Conservation (phyloP, 2,797 vertebrate genomes). For the Smutsia temminckii region DNA sequence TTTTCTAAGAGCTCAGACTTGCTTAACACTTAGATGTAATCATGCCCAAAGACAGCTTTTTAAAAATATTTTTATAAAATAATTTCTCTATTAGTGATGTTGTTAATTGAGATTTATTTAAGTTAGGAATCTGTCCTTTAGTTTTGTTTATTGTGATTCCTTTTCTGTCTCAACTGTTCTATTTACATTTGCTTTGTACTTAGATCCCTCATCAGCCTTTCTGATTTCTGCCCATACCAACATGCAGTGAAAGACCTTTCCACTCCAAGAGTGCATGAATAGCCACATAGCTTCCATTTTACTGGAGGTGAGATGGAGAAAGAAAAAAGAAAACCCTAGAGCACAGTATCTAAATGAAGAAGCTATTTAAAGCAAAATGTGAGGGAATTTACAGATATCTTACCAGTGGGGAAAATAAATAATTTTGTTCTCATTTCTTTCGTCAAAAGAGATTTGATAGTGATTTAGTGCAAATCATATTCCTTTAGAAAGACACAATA, state of each 20-base stretch:
- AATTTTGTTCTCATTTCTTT: conserved; percentile 49
- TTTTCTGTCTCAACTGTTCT: background rate
- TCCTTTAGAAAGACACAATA: conserved; percentile 11
- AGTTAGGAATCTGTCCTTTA: background rate
- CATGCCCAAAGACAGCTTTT: background rate
- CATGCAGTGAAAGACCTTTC: background rate
- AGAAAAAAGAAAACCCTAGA: background rate
- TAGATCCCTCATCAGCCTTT: background rate
- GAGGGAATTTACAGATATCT: background rate
- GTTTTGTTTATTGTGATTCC: background rate
- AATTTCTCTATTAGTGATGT: background rate
- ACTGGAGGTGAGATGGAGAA: background rate
- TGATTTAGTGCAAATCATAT: background rate
- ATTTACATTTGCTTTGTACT: background rate
- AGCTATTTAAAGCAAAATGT: conserved; percentile 21
- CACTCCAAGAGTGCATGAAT: background rate
- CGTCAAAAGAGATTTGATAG: background rate
- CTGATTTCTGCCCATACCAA: background rate
- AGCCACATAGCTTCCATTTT: background rate
- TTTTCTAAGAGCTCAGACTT: background rate
- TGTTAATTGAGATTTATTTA: background rate
- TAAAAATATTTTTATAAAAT: background rate
- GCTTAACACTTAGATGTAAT: background rate
- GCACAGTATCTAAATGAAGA: conserved; percentile 32
- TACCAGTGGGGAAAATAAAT: background rate